Conservation (phyloP, 2,888 invertebrate genomes). For the Dicyrtoma fusca region DNA sequence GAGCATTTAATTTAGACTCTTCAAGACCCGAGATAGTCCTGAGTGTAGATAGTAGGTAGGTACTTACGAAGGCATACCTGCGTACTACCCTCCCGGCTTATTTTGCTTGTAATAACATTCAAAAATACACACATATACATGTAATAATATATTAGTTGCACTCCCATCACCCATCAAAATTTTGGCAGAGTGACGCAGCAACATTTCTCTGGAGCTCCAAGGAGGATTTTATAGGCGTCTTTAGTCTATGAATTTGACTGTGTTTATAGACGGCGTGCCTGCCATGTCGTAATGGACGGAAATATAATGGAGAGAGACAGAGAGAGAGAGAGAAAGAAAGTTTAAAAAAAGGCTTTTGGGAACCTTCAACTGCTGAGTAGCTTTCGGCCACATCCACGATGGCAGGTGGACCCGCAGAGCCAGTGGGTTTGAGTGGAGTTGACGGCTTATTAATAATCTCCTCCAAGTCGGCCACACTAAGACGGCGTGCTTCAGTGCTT, state of each 20-base stretch:
- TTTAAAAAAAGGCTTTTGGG: slow-evolving; percentile 1
- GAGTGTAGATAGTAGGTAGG: too few species aligned
- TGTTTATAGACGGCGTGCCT: too few species aligned
- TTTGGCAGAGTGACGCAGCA: too few species aligned
- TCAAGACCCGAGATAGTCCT: background rate
- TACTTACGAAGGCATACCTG: background rate
- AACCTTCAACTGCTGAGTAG: slow-evolving; percentile 96
- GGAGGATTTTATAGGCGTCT: too few species aligned
- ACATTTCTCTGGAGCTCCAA: too few species aligned
- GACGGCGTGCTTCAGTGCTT: slow-evolving; percentile 85
- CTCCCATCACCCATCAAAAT: background rate
- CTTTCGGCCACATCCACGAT: slow-evolving; percentile 93
- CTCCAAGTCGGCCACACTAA: slow-evolving; percentile 87
- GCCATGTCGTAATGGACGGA: too few species aligned
- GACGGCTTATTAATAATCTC: slow-evolving; percentile 89
- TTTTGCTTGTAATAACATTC: background rate
- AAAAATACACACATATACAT: background rate
- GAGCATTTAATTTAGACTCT: background rate
- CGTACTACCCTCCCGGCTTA: background rate
- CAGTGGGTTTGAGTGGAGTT: slow-evolving; percentile 80
- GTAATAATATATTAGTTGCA: too few species aligned
- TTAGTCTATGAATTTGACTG: too few species aligned
- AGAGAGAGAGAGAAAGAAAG: background rate
- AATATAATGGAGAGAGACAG: too few species aligned
- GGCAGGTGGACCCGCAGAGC: slow-evolving; percentile 80